phyloP scores from a whole-genome alignment of 2,797 vertebrate species.

The Rhynchonycteris naso region DNA sequence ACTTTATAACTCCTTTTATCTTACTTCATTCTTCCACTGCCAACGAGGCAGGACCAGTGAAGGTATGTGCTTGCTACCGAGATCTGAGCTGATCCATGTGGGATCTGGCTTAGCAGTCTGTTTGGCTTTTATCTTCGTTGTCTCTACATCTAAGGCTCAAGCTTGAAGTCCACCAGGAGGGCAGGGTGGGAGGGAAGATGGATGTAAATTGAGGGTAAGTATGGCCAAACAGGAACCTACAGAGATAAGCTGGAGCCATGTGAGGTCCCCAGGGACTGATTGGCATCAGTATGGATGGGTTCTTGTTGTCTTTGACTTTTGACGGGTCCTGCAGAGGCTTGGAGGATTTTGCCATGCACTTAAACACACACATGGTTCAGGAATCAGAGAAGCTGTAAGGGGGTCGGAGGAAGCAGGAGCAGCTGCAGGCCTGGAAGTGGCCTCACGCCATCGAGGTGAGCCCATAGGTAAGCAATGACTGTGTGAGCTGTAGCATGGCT shows the following conservation, averaged over 20 bases:
- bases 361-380: not conserved
- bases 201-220: not conserved
- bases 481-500: not conserved
- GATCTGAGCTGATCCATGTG: not conserved
- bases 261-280: rapidly evolving
- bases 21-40: not conserved
- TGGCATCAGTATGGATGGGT: not conserved
- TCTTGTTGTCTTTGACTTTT: not conserved
- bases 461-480: rapidly evolving
- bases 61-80: not conserved
- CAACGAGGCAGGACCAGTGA: not conserved
- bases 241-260: not conserved
- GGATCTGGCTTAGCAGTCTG: not conserved
- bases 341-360: not conserved
- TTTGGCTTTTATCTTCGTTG: not conserved
- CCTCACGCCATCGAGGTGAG: not conserved
- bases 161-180: not conserved
- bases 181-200: not conserved
- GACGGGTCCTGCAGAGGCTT: not conserved
- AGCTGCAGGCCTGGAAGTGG: not conserved
- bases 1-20: not conserved
- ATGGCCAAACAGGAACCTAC: not conserved
- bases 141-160: not conserved
- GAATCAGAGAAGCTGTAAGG: not conserved
- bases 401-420: not conserved